Conservation (phyloP, 2,888 invertebrate species). For the Campoplex nolae region DNA sequence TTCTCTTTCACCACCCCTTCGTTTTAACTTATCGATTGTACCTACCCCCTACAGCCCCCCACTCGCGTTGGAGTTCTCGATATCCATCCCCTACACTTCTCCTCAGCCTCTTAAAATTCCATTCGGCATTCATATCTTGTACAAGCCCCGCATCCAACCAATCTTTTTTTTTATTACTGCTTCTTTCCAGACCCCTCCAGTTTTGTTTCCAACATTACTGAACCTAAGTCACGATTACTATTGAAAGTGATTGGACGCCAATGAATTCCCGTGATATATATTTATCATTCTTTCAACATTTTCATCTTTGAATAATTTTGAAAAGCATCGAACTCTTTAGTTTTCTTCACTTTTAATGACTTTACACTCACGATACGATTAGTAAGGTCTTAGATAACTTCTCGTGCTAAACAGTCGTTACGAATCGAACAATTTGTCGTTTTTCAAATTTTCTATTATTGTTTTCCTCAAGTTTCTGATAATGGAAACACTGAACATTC, state of each 20-base stretch:
- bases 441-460: not conserved
- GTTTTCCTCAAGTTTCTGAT: not conserved
- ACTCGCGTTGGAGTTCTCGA: slow-evolving; percentile 1
- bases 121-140: slow-evolving; percentile 14
- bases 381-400: not conserved
- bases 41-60: slow-evolving; percentile 20
- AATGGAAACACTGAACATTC: not conserved
- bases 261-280: not conserved
- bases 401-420: not conserved
- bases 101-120: slow-evolving; percentile 19
- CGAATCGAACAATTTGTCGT: not conserved
- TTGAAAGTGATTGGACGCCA: not conserved
- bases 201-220: slow-evolving; percentile 21
- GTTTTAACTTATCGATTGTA: slow-evolving; percentile 7
- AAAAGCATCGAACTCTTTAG: not conserved
- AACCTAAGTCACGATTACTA: not conserved
- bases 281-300: not conserved
- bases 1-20: not conserved
- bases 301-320: not conserved
- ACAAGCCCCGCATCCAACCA: not conserved
- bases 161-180: slow-evolving; percentile 12
- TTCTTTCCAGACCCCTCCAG: not conserved
- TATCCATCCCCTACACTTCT: slow-evolving; percentile 9
- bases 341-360: not conserved
- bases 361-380: not conserved